A percentile compares a stretch with the other conserved stretches of the same genome.
These are phyloP conservation scores for Polypedilum pembai DNA, from an alignment of 1,140 invertebrate species.

Conservation along the genomic window DNA sequence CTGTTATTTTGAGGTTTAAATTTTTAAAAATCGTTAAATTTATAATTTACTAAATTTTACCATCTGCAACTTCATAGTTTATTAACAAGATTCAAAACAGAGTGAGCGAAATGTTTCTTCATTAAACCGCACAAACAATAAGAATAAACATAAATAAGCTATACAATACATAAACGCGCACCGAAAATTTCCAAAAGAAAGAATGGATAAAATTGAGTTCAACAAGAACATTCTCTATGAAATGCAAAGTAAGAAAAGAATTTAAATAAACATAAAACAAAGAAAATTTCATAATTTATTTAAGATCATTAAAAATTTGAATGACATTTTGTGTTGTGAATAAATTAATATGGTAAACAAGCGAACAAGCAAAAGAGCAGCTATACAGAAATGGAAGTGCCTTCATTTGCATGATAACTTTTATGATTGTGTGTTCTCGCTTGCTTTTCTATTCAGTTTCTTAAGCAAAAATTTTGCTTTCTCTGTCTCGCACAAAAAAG, in stretches of 20 bases:
- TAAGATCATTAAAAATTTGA: conserved; percentile 22
- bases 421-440: background rate
- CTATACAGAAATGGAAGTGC: background rate
- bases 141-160: background rate
- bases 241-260: conserved; percentile 1
- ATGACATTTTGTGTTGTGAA: conserved; percentile 27
- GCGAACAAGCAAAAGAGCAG: background rate
- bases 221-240: background rate
- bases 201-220: background rate
- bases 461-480: too few species aligned
- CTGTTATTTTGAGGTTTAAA: too few species aligned
- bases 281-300: conserved; percentile 23
- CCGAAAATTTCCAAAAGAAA: background rate
- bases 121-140: background rate
- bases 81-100: too few species aligned
- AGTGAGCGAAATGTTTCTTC: too few species aligned
- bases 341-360: conserved; percentile 15
- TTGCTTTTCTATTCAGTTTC: background rate
- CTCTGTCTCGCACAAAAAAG: background rate
- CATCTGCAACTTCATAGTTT: too few species aligned
- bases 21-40: too few species aligned
- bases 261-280: conserved; percentile 15
- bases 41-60: too few species aligned
- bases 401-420: conserved; percentile 18
- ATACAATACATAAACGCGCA: background rate